Base-by-base conservation (phyloP, 2,888 invertebrate genomes). In the Drosophila monieri region DNA sequence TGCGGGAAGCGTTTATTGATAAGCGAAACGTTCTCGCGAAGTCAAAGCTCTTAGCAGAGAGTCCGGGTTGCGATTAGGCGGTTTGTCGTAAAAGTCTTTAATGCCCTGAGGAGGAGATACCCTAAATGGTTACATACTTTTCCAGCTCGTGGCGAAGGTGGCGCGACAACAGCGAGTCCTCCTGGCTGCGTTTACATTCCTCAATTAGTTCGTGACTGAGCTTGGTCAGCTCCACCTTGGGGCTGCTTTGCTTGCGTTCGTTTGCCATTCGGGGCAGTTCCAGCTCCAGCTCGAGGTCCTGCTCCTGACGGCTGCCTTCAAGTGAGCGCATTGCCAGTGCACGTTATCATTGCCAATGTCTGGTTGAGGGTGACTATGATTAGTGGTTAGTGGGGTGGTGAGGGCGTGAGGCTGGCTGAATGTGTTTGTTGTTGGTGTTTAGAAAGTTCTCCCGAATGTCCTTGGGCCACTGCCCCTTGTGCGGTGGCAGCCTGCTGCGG, bases 131-230 rank as follows among this genome's bases (percentile, higher is more conserved):
- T 15, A 52, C 83, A 70, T 74, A 91, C 91, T 89, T 89, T 76
- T 91, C 90, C 32, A 91, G 77, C 66, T 91, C 90, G 41, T 89
- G 85, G 51, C 89, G 89, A 44, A 91, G 60, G 35, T 80, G 74
- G 59, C 90, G 89, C 23, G 91, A 84, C 53, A 91, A 76, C 35
- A 80, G 74, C 10, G 89, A 88, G 25, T 89, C 90, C 67, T 90
- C 90, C 18, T 76, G 71, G 60, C 89, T 90, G 46, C 86, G 85
- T 56, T 90, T 91, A 56, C 91, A 90, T 73, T 91, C 91, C 57
- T 91, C 90, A 43, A 91, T 87, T 21, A 90, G 80, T 30, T 90
- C 89, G 74, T 88, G 88, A 69, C 88, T 90, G 3, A 90, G 77
- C 74, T 89, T 90, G 12, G 85, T 78, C 27, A 90, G 85, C 76